Evolutionary conservation across 1,140 invertebrate species (phyloP).

Genomic region (Drosophila equinoxialis): DNA sequence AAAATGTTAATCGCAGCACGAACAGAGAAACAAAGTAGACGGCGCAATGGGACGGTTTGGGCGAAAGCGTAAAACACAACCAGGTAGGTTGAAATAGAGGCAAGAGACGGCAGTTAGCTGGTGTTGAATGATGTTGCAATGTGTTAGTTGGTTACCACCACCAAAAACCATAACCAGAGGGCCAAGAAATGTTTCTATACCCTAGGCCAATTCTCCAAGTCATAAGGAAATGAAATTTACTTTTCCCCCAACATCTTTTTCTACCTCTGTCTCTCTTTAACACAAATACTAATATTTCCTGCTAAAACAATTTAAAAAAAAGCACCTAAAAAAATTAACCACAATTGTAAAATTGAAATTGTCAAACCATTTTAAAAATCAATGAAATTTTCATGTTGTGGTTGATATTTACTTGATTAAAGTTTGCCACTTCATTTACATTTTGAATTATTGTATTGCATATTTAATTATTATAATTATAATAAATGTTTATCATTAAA

Average conservation of each 20-base stretch:
- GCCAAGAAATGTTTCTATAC: not conserved
- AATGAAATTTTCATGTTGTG: too few species aligned
- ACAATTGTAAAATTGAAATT: too few species aligned
- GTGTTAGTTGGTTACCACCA: not conserved
- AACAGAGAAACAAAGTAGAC: slow-evolving; percentile 33
- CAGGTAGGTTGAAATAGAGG: not conserved
- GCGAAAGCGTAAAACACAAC: slow-evolving; percentile 66
- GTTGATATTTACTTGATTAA: too few species aligned
- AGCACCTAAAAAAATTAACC: too few species aligned
- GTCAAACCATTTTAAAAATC: too few species aligned
- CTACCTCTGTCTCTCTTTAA: too few species aligned
- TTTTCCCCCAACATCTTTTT: too few species aligned
- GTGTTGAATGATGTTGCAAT: slow-evolving; percentile 4
- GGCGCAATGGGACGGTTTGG: slow-evolving; percentile 16
- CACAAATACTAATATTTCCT: too few species aligned
- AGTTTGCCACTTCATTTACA: too few species aligned
- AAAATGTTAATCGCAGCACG: slow-evolving; percentile 70
- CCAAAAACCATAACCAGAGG: not conserved
- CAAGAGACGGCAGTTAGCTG: not conserved
- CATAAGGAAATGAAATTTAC: slow-evolving; percentile 1
- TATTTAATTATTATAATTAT: not conserved
- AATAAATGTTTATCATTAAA: too few species aligned
- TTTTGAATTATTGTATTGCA: too few species aligned
- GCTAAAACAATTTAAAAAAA: too few species aligned
- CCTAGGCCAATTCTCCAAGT: not conserved